Evolutionary conservation across 1,140 invertebrate species (phyloP), one percentile per base, ranked within the genome.

Genomic region (Littorina saxatilis): DNA sequence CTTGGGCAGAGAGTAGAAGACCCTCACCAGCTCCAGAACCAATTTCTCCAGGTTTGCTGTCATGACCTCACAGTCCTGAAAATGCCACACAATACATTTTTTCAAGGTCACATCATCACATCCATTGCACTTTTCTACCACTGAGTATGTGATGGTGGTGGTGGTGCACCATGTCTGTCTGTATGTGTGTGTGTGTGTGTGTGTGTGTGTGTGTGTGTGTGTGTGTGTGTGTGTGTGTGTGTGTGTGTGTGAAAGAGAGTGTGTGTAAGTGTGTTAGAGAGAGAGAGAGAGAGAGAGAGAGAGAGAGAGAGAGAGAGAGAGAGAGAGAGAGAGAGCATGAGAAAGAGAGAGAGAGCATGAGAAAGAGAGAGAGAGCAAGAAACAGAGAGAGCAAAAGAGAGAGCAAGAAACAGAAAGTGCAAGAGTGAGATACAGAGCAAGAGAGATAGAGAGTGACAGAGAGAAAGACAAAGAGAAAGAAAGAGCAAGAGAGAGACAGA

Each of bases 1-100:
- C 79, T 86, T 88, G 55, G 88, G 88, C n/a, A 89, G 82, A 55
- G 82, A 83, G 70, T 86, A 85, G 76, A 83, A 88, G 4, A 82
- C 55, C n/a, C 86, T 86, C 1, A 88, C 82, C 3, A 89, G 55
- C 17, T 82, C 78, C 35, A 89, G 52, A 15, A 83, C 78, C 27
- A 85, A 70, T 63, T 79, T 85, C 76, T 89, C 86, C n/a, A 84
- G 35, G 13, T 52, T 66, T 20, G 37, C 32, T 61, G 82, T 32
- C 63, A 84, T 63, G 7, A 58, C 77, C 50, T 80, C 76, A 73
- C 80, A 82, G n/a, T 82, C 81, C 84, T 85, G 43, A 47, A 47
- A 5, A 47, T 47, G 43, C 17, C 43, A 47, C 43, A 47, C 17
- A 47, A 47, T 47, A 47, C 5, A 47, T 5, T 47, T 17, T 5